Evolutionary conservation across 2,113 vertebrate genomes (phyloP).

Genomic region (Kryptolebias marmoratus): DNA sequence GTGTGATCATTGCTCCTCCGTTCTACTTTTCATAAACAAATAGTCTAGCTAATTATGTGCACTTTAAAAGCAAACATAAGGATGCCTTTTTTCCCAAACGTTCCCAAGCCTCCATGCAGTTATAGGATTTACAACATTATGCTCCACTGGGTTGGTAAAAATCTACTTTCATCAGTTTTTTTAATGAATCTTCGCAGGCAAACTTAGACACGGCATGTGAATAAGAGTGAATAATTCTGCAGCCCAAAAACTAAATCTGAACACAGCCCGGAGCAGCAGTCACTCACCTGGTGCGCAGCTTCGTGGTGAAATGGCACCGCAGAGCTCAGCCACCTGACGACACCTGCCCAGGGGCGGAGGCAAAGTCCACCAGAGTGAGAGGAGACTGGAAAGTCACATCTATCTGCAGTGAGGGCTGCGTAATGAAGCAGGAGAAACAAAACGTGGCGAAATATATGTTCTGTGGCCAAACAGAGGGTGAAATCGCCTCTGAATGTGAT

Average conservation of each 20-base stretch:
- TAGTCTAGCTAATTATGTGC: background rate
- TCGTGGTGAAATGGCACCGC: conserved; percentile 17
- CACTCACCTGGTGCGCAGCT: conserved; percentile 47
- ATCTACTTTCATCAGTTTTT: background rate
- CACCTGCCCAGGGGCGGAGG: conserved; percentile 33
- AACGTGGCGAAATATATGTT: no score
- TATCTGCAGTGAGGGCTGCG: background rate
- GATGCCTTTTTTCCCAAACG: background rate
- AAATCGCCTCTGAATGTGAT: background rate
- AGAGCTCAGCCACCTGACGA: conserved; percentile 5
- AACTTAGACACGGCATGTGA: background rate
- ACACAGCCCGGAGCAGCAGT: background rate
- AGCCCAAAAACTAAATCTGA: background rate
- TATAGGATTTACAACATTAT: background rate
- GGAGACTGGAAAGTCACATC: no score
- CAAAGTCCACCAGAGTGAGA: background rate
- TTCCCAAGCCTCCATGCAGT: background rate
- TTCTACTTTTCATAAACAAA: background rate
- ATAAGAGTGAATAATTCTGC: background rate
- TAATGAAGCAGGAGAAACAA: no score
- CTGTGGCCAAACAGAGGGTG: background rate
- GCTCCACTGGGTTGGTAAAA: background rate
- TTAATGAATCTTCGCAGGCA: background rate
- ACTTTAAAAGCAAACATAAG: background rate
- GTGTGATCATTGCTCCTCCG: conserved; percentile 1